A percentile compares a stretch with the other conserved stretches of the same genome.
These are phyloP conservation scores for Physella acuta DNA, from an alignment of 1,140 invertebrate genomes.

Conservation along the genomic window DNA sequence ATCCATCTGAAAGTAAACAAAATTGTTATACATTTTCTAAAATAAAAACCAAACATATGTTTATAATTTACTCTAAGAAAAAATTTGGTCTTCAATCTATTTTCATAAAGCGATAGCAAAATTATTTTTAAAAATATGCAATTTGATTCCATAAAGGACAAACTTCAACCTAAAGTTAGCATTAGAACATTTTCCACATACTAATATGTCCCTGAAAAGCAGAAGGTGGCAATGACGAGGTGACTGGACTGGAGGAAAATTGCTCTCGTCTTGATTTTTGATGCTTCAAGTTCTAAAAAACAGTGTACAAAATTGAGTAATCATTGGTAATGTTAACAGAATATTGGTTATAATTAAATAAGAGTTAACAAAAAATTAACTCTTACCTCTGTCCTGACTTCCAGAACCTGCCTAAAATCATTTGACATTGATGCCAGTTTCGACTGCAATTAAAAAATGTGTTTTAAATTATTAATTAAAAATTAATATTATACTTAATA, in stretches of 20 bases:
- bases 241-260: conserved; percentile 74
- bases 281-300: conserved; percentile 90
- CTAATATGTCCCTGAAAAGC: conserved; percentile 66
- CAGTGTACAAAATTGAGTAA: not conserved
- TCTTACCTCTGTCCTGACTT: conserved; percentile 80
- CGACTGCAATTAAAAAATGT: conserved; percentile 70
- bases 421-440: conserved; percentile 95
- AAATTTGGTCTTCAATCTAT: too few relatives aligned
- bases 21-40: too few relatives aligned
- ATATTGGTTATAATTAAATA: too few relatives aligned
- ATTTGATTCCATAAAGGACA: too few relatives aligned
- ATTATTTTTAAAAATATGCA: too few relatives aligned
- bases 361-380: conserved; percentile 1
- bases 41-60: too few relatives aligned
- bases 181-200: too few relatives aligned
- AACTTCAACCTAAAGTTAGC: too few relatives aligned
- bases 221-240: conserved; percentile 71
- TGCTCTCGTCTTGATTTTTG: conserved; percentile 91
- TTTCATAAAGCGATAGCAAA: too few relatives aligned
- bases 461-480: not conserved
- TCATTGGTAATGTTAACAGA: not conserved
- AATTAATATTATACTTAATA: not conserved
- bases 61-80: too few relatives aligned
- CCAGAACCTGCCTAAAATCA: conserved; percentile 91
- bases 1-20: conserved; percentile 56